A percentile compares a stretch with the other conserved stretches of the same genome.
Evolutionary conservation across 2,888 invertebrate species (phyloP).

Genomic region (Drosophila hamatofila): DNA sequence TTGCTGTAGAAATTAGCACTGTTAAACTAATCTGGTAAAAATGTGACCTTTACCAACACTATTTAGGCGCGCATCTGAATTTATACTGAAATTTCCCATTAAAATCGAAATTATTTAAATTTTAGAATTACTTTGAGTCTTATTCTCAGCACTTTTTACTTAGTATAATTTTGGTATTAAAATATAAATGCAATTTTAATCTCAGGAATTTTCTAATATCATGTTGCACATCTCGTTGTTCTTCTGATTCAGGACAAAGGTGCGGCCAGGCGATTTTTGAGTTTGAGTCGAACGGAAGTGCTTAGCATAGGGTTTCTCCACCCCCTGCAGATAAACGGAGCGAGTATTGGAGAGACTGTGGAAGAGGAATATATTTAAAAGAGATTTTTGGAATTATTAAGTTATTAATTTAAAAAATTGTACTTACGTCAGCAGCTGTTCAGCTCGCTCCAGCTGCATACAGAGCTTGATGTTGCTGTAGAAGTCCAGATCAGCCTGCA

Average conservation of each 20-base stretch:
- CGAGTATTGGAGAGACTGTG: slow-evolving; percentile 89
- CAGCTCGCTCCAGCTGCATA: slow-evolving; percentile 90
- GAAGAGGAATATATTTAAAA: slow-evolving; percentile 4
- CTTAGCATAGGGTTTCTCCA: slow-evolving; percentile 68
- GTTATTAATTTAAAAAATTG: too few relatives aligned
- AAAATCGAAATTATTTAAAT: not conserved
- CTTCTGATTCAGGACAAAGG: slow-evolving; percentile 91
- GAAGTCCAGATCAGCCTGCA: slow-evolving; percentile 92
- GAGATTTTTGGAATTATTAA: too few relatives aligned
- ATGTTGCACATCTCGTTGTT: slow-evolving; percentile 92
- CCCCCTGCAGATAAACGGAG: slow-evolving; percentile 88
- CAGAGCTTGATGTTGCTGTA: slow-evolving; percentile 91
- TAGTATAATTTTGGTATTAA: slow-evolving; percentile 6
- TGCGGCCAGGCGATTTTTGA: slow-evolving; percentile 88
- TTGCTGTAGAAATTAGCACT: not conserved
- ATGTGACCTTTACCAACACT: not conserved
- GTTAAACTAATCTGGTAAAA: not conserved
- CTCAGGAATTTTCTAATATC: slow-evolving; percentile 65
- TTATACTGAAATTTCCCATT: not conserved
- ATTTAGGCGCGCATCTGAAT: not conserved
- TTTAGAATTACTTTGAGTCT: slow-evolving; percentile 43
- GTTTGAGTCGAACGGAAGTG: slow-evolving; percentile 85
- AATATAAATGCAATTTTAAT: slow-evolving; percentile 18
- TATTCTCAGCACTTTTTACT: slow-evolving; percentile 49
- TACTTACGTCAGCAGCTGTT: slow-evolving; percentile 87